A percentile compares a stretch with the other conserved stretches of the same genome.
Conservation (phyloP, 2,888 invertebrate species). For the Pomacea canaliculata region DNA sequence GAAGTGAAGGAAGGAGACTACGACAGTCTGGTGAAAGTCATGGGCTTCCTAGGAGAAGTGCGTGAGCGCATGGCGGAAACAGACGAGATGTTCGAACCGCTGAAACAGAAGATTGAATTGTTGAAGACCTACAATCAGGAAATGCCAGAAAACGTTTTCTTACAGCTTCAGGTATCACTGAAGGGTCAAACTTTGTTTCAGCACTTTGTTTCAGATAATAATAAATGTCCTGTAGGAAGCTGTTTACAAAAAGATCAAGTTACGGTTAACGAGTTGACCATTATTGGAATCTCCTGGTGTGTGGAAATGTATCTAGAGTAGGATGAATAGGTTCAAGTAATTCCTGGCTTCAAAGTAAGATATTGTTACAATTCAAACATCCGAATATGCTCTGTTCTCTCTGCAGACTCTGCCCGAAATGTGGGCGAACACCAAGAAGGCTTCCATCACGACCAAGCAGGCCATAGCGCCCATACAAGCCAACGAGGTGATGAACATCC, state of each 20-base stretch:
- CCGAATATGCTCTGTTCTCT: neutral
- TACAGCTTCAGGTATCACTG: slow-evolving; percentile 79
- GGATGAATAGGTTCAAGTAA: too few relatives aligned
- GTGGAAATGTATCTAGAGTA: too few relatives aligned
- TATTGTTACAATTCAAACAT: neutral
- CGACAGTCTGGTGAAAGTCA: slow-evolving; percentile 86
- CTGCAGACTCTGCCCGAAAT: slow-evolving; percentile 90
- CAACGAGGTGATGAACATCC: slow-evolving; percentile 90
- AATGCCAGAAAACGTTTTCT: slow-evolving; percentile 94
- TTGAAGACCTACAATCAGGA: slow-evolving; percentile 95
- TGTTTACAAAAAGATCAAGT: too few relatives aligned
- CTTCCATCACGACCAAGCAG: slow-evolving; percentile 90
- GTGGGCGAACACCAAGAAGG: slow-evolving; percentile 94
- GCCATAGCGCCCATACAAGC: slow-evolving; percentile 95
- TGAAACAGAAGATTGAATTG: slow-evolving; percentile 92
- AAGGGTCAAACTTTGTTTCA: too few relatives aligned
- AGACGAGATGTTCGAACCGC: slow-evolving; percentile 95
- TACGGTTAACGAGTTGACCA: too few relatives aligned
- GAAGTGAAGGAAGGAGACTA: slow-evolving; percentile 91
- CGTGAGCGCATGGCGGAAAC: slow-evolving; percentile 89
- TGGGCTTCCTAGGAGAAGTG: slow-evolving; percentile 92
- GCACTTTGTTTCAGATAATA: too few relatives aligned
- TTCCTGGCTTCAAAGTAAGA: too few relatives aligned
- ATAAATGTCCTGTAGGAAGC: too few relatives aligned
- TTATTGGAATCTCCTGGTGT: too few relatives aligned